phyloP scores from a whole-genome alignment of 2,113 vertebrate genomes.

The Odontophorus gujanensis region DNA sequence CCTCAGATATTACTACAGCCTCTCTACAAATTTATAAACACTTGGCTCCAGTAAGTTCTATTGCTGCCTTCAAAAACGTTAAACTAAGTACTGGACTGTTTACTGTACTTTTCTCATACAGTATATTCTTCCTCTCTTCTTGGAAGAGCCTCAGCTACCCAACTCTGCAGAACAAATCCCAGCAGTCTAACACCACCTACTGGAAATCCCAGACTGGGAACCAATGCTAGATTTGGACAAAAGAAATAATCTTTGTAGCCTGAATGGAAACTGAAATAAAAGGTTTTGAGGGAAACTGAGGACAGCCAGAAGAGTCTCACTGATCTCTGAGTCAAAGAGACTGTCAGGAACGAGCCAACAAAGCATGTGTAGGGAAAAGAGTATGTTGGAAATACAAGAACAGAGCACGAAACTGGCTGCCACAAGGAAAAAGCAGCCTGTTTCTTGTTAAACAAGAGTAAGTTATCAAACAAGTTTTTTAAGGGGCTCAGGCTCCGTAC shows the following conservation, averaged over 20 bases:
- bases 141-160: not conserved
- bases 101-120: not conserved
- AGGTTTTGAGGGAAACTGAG: not conserved
- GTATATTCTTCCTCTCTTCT: not conserved
- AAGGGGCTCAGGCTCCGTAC: not conserved
- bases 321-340: not conserved
- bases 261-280: not conserved
- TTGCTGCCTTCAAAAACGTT: fast-evolving
- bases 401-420: not conserved
- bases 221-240: not conserved
- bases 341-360: not conserved
- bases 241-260: not conserved
- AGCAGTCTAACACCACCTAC: not conserved
- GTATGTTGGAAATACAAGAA: not conserved
- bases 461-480: not conserved
- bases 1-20: not conserved
- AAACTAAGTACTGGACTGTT: not conserved
- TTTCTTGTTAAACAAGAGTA: not conserved
- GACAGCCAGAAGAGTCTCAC: not conserved
- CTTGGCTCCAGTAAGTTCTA: fast-evolving
- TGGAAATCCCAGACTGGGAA: not conserved
- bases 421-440: not conserved
- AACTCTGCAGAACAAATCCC: fast-evolving
- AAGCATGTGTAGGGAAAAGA: not conserved
- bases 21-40: fast-evolving